Base-by-base conservation (phyloP, 2,888 invertebrate species). In the Criorhina ranunculi region DNA sequence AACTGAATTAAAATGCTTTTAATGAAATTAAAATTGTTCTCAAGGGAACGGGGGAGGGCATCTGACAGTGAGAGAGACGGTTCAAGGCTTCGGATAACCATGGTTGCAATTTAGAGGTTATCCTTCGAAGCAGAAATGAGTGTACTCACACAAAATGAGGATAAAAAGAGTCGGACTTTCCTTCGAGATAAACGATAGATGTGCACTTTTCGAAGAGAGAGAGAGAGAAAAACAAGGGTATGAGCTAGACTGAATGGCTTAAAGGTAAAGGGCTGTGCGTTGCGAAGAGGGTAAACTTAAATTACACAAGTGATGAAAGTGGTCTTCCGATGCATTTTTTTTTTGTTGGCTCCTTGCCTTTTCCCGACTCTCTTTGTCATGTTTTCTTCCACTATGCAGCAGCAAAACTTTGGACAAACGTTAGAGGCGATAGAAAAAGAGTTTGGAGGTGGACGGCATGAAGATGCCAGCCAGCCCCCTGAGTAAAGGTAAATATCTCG, bases 1-100 rank as follows among this genome's bases (percentile, higher is more conserved):
- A 85, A 80, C 75, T 80, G 80, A 85, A 85, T 85, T 85, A 85
- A 85, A 85, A 85, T 80, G 80, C 85, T 85, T 85, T 85, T 85
- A 85, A 85, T 85, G 85, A 85, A 85, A 85, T 85, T 85, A 85
- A 85, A 85, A 85, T 70, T 70, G 69, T 85, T 80, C 53, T 70
- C 60, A 62, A 53, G 3, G 37, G 37, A 33, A 57, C 12, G 53
- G 17, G 59, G 11, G 12, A 11, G 12, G 11, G 57, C 9, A 33
- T 7, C 46, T 31, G 46, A 35, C 17, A 49, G 49, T 12, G 60
- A n/a, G 51, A 29, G 35, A 19, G 57, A 12, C 17, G 67, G 67
- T 85, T 76, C 85, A 80, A 80, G 72, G 69, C 76, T 76, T 55
- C n/a, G 33, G 49, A 69, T 76, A 76, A 77, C 77, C 64, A 70